Percentiles rank a stretch among this genome's conserved stretches.
Conservation (phyloP, 2,113 vertebrate genomes). For the Anoplopoma fimbria region DNA sequence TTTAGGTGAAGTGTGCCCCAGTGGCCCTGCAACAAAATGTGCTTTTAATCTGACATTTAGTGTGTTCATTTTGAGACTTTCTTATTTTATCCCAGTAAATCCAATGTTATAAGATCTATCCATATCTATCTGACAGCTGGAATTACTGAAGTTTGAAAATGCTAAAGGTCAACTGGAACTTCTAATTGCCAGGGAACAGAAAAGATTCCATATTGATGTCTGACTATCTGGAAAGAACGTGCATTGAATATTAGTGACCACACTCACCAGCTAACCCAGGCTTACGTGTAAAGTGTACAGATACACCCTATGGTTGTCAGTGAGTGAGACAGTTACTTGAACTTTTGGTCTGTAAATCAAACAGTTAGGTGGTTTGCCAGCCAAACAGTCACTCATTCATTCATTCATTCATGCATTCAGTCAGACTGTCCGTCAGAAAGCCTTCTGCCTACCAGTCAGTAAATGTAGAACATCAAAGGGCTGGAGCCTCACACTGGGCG, state of each 20-base stretch:
- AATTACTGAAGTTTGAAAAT: not conserved
- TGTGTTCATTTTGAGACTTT: not conserved
- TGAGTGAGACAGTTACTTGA: conserved; percentile 26
- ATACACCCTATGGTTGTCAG: not conserved
- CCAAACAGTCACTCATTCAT: conserved; percentile 49
- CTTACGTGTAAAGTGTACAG: not conserved
- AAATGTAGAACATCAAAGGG: conserved; percentile 60
- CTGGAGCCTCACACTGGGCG: conserved; percentile 52
- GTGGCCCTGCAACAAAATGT: not conserved
- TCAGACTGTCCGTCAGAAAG: conserved; percentile 47
- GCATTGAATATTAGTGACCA: not conserved
- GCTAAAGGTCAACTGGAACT: not conserved
- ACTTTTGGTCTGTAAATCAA: conserved; percentile 26
- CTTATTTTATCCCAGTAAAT: not conserved
- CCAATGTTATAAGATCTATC: no score
- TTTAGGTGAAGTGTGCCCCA: not conserved
- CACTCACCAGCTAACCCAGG: not conserved
- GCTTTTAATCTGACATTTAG: not conserved
- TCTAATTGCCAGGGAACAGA: not conserved
- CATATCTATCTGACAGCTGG: not conserved
- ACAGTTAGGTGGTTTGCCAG: conserved; percentile 11
- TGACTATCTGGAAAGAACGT: not conserved
- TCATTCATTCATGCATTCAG: conserved; percentile 46
- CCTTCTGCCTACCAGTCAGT: conserved; percentile 52
- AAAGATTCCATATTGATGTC: not conserved